Evolutionary conservation across 2,888 invertebrate species (phyloP).

Genomic region (Pilophorus perplexus): DNA sequence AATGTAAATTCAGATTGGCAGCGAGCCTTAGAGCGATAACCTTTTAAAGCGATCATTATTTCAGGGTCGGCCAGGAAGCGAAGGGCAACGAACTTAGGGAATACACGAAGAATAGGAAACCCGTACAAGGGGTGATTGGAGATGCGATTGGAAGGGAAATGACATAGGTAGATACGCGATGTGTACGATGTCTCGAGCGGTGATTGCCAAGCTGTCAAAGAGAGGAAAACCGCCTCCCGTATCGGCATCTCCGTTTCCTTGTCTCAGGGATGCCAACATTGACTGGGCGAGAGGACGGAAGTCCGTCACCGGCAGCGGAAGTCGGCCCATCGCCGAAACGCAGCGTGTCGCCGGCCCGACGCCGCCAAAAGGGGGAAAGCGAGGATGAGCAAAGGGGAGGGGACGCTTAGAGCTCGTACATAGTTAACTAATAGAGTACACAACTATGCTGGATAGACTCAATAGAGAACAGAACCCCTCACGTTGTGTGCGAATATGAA

Average conservation of each 20-base stretch:
- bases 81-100: too few species aligned
- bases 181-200: too few species aligned
- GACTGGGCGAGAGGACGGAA: too few species aligned
- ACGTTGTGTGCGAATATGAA: neutral
- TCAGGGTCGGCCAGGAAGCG: too few species aligned
- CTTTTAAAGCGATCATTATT: too few species aligned
- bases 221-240: neutral
- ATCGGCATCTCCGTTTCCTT: too few species aligned
- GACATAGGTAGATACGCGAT: too few species aligned
- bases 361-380: neutral
- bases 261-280: too few species aligned
- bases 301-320: slow-evolving; percentile 6
- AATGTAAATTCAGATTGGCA: too few species aligned
- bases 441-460: neutral
- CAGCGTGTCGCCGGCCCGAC: slow-evolving; percentile 5
- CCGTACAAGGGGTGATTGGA: neutral
- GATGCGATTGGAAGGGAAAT: neutral
- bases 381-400: neutral
- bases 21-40: too few species aligned
- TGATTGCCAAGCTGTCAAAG: neutral
- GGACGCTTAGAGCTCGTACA: neutral
- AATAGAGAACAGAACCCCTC: neutral
- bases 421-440: neutral
- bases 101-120: too few species aligned
- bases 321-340: neutral